Evolutionary conservation across 2,113 vertebrate genomes (phyloP).

Genomic region (Bos javanicus): DNA sequence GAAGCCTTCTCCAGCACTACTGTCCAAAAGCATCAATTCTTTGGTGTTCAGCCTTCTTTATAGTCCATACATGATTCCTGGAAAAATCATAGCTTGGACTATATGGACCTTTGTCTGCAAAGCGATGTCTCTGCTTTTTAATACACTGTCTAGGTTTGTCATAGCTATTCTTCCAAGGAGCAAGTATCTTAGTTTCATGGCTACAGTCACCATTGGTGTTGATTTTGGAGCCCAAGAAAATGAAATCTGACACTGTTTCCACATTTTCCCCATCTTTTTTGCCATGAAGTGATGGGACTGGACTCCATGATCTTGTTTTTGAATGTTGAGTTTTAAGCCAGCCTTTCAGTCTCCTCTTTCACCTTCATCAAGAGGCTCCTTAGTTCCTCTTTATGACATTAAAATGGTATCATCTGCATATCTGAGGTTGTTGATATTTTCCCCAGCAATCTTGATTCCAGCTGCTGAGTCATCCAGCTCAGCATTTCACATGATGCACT

Average conservation of each 20-base stretch:
- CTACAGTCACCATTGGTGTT: neutral
- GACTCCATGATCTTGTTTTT: neutral
- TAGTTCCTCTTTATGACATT: neutral
- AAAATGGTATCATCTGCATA: neutral
- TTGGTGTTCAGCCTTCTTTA: neutral
- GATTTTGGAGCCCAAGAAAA: neutral
- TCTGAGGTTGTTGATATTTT: neutral
- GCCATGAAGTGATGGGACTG: neutral
- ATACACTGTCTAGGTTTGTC: neutral
- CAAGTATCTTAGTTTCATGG: neutral
- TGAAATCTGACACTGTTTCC: neutral
- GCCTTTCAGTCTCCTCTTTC: neutral
- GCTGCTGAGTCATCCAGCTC: neutral
- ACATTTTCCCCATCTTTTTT: neutral
- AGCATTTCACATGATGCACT: neutral
- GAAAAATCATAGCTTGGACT: neutral
- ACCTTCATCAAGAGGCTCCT: neutral
- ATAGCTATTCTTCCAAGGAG: neutral
- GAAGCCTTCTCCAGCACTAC: neutral
- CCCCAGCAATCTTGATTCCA: neutral
- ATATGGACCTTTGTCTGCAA: neutral
- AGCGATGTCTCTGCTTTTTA: neutral
- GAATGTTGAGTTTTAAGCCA: neutral
- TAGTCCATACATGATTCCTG: neutral
- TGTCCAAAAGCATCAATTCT: neutral